These are phyloP conservation scores for Cancer borealis DNA, from an alignment of 2,888 invertebrate species.

Conservation along the genomic window DNA sequence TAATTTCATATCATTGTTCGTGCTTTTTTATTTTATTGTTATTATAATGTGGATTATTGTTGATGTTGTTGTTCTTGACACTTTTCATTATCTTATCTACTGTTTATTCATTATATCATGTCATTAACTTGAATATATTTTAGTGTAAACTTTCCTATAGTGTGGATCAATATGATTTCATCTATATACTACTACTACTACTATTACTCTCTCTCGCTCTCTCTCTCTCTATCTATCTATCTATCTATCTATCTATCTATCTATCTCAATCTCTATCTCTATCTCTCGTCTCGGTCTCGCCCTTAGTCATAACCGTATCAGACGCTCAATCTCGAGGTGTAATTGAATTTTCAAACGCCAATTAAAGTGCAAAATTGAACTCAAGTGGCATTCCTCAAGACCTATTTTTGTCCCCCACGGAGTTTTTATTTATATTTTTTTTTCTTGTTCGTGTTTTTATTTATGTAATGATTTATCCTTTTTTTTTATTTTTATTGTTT, in stretches of 20 bases:
- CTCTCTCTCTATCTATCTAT: constrained; percentile 40
- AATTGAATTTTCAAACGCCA: constrained; percentile 57
- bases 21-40: too few species aligned
- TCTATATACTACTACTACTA: background rate
- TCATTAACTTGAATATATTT: too few species aligned
- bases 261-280: constrained; percentile 44
- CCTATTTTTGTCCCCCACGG: background rate
- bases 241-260: constrained; percentile 9
- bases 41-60: too few species aligned
- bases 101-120: too few species aligned
- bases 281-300: background rate
- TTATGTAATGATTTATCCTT: too few species aligned
- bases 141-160: too few species aligned
- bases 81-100: too few species aligned
- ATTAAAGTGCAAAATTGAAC: constrained; percentile 55
- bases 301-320: constrained; percentile 36
- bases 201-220: constrained; percentile 31
- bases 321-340: constrained; percentile 45
- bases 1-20: too few species aligned
- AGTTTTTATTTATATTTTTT: background rate
- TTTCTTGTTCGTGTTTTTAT: too few species aligned
- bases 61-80: too few species aligned
- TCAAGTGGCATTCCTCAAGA: constrained; percentile 44
- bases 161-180: too few species aligned
- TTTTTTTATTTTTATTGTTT: too few species aligned